A percentile compares a stretch with the other conserved stretches of the same genome.
phyloP scores from a whole-genome alignment of 1,140 invertebrate genomes.

The Pissodes strobi region DNA sequence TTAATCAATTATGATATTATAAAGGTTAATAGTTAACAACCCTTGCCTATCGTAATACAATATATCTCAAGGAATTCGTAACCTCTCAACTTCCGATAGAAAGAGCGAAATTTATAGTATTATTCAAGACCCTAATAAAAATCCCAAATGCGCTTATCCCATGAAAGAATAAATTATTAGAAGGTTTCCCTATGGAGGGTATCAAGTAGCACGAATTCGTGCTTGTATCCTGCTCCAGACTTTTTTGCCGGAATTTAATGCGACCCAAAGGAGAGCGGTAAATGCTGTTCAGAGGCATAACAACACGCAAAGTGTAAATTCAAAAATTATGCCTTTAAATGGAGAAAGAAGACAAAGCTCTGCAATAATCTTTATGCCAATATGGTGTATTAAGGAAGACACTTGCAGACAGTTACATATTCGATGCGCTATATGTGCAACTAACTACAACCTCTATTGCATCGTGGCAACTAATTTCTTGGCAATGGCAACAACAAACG shows the following conservation, averaged over 20 bases:
- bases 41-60: no score
- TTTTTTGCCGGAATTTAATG: conserved; percentile 35
- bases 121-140: conserved; percentile 28
- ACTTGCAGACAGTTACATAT: no score
- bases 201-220: conserved; percentile 36
- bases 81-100: conserved; percentile 20
- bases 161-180: conserved; percentile 38
- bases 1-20: no score
- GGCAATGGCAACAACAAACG: no score
- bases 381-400: no score
- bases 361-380: no score
- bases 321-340: conserved; percentile 24
- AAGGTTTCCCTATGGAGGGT: conserved; percentile 33
- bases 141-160: conserved; percentile 31
- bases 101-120: conserved; percentile 22
- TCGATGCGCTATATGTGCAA: no score
- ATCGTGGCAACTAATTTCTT: no score
- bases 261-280: conserved; percentile 23
- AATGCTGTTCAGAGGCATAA: conserved; percentile 28
- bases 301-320: conserved; percentile 33
- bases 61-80: conserved; percentile 9
- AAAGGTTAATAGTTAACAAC: no score
- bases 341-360: no score
- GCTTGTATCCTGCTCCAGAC: conserved; percentile 28
- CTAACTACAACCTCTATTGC: no score